Percentiles rank a stretch among this genome's conserved stretches.
These are phyloP conservation scores for Furnarius figulus DNA, from an alignment of 2,113 vertebrate species.

Conservation along the genomic window DNA sequence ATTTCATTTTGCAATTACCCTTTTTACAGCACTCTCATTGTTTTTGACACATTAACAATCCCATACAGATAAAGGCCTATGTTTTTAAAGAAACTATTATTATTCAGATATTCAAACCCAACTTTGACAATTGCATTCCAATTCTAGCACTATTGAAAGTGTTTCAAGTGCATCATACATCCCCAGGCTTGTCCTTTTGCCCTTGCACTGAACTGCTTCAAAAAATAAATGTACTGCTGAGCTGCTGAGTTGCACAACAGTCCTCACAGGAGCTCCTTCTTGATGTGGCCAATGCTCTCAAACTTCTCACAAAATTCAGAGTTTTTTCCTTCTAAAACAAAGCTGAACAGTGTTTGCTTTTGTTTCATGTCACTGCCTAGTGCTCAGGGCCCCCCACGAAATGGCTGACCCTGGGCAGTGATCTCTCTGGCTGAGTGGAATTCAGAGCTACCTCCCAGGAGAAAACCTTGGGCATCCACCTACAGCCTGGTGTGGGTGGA, in stretches of 20 bases:
- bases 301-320: background rate
- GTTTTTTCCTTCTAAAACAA: background rate
- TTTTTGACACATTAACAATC: background rate
- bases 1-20: background rate
- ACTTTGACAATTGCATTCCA: background rate
- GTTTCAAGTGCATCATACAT: background rate
- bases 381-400: background rate
- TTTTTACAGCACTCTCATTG: background rate
- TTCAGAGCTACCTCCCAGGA: background rate
- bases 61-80: background rate
- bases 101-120: background rate
- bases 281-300: background rate
- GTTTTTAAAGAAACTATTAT: background rate
- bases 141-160: background rate
- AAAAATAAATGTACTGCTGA: background rate
- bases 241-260: background rate
- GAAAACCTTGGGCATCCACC: background rate
- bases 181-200: background rate
- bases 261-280: background rate
- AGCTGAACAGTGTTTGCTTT: background rate
- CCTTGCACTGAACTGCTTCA: background rate
- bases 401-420: background rate
- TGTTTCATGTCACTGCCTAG: background rate
- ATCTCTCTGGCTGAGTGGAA: background rate
- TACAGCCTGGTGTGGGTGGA: background rate